Evolutionary conservation across 2,888 invertebrate species (phyloP).

Genomic region (Tanypteryx hageni): DNA sequence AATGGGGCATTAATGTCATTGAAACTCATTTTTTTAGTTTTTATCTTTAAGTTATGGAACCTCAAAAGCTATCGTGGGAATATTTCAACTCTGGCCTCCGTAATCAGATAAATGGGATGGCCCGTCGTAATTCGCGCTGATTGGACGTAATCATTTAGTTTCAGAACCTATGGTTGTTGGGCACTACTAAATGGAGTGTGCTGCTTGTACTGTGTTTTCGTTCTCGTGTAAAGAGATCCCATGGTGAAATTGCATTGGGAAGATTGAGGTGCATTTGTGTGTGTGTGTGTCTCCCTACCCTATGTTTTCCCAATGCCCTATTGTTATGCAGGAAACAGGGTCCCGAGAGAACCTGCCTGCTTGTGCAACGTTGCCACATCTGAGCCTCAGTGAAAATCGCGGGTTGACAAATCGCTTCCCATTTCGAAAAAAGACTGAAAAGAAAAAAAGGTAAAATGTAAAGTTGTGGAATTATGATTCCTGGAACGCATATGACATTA

Average conservation of each 20-base stretch:
- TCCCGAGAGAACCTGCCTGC: slow-evolving; percentile 64
- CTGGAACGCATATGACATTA: slow-evolving; percentile 46
- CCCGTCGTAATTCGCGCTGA: not conserved
- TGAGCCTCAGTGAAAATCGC: slow-evolving; percentile 62
- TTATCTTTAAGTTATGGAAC: not conserved
- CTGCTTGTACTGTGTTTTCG: not conserved
- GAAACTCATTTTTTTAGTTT: not conserved
- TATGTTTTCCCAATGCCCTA: slow-evolving; percentile 63
- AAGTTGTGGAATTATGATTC: slow-evolving; percentile 58
- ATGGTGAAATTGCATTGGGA: slow-evolving; percentile 27
- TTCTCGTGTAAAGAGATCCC: not conserved
- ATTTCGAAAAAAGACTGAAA: slow-evolving; percentile 61
- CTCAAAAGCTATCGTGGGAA: not conserved
- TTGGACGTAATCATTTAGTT: not conserved
- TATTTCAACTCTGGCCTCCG: not conserved
- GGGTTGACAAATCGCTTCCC: slow-evolving; percentile 64
- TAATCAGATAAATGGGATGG: not conserved
- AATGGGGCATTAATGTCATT: not conserved
- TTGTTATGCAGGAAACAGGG: slow-evolving; percentile 64
- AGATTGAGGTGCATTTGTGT: slow-evolving; percentile 55
- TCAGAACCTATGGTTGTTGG: not conserved
- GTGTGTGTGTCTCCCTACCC: slow-evolving; percentile 58
- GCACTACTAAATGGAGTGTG: not conserved
- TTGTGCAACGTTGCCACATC: slow-evolving; percentile 60
- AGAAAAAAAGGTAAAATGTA: slow-evolving; percentile 61